Base-by-base conservation (phyloP, 2,797 vertebrate genomes). In the Pitangus sulphuratus region DNA sequence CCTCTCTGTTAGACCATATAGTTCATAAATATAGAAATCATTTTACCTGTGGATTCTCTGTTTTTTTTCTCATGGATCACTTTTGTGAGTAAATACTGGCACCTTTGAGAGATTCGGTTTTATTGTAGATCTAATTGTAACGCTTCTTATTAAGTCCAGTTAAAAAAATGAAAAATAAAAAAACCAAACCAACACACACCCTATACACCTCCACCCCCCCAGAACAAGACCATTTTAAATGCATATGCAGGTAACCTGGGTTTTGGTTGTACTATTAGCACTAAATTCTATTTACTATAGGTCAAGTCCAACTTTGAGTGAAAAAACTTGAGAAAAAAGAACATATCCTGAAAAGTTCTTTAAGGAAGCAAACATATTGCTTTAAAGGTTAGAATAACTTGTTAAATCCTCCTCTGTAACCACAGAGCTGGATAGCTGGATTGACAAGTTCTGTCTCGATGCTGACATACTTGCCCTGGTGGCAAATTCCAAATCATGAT, bases 171-270 rank as follows among this genome's bases (percentile, higher is more conserved):
- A 14, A 8, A 72, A 50, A 31, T 4, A 31, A 56, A 26, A 60
- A 8, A 2, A 2, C 8, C 6, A 12, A 50, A n/a, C 4, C 9
- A 24, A 28, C 31, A 20, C 31, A 28, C 16, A 35, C 44, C 2
- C 9, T 39, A 8, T 30, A 8, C 24, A 57, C n/a, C 4, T 3
- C 30, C 6, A 10, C 4, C 18, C 6, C 3, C 19, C 7, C 21
- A 8, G 2, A 62, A 13, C 18, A 6, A 48, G 33, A 65, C 22
- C 5, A 15, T 47, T 83, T 66, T 17, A 62, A 88, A 66, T 68
- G 33, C 11, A 48, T 37, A 12, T 4, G 1, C 88, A 17, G 8
- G 70, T 65, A 25, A 44, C 8, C 2, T 85, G 22, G 8, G 48
- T 37, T 50, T 71, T 40, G 4, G 4, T 56, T 86, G 12, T 51